phyloP scores from a whole-genome alignment of 2,797 vertebrate species.

The Pogonophryne albipinna region DNA sequence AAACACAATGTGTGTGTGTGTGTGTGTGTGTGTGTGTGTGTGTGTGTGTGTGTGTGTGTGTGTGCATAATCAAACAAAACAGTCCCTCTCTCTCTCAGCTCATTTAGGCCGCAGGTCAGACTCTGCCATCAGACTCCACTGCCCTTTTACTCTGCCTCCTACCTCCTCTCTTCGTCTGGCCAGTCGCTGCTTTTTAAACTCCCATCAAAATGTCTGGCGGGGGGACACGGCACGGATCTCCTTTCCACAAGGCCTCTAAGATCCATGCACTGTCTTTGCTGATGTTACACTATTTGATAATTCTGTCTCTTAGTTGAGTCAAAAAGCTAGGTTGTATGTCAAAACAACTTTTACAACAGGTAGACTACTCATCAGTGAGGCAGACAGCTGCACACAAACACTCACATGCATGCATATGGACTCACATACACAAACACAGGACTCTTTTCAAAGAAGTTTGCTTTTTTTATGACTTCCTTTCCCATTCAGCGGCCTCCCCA shows the following conservation, averaged over 20 bases:
- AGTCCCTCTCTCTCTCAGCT: constrained; percentile 36
- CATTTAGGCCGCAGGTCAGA: constrained; percentile 58
- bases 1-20: too few species aligned
- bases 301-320: constrained; percentile 15
- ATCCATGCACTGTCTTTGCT: constrained; percentile 29
- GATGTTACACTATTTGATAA: constrained; percentile 30
- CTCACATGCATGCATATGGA: constrained; percentile 39
- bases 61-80: constrained; percentile 20
- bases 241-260: constrained; percentile 29
- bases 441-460: constrained; percentile 85
- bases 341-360: constrained; percentile 38
- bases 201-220: constrained; percentile 52
- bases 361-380: constrained; percentile 53
- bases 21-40: neutral
- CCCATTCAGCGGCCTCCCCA: constrained; percentile 83
- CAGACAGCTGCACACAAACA: constrained; percentile 45
- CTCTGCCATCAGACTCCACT: constrained; percentile 59
- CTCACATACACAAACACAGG: constrained; percentile 64
- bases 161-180: constrained; percentile 54
- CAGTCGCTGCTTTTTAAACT: constrained; percentile 51
- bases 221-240: constrained; percentile 31
- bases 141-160: constrained; percentile 55
- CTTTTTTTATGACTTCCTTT: constrained; percentile 89
- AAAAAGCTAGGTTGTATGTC: constrained; percentile 26
- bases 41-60: neutral